Conservation (phyloP, 2,113 vertebrate genomes). For the Chloropsis cyanopogon region DNA sequence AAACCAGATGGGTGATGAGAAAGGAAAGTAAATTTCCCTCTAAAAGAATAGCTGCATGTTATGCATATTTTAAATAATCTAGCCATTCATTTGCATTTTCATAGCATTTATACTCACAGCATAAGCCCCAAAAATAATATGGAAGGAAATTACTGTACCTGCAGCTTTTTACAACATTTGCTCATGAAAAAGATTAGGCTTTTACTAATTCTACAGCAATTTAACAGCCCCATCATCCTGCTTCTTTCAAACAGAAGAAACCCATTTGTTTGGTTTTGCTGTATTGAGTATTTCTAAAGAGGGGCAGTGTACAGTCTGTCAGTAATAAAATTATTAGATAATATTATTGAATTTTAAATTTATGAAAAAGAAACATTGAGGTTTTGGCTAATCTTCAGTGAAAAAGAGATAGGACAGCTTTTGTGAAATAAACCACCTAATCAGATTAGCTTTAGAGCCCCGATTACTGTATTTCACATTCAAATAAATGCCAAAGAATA, state of each 20-base stretch:
- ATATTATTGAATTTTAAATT: conserved; percentile 10
- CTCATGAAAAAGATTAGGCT: background rate
- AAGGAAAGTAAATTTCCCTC: background rate
- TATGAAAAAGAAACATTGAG: background rate
- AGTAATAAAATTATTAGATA: conserved; percentile 21
- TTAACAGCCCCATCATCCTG: background rate
- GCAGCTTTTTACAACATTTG: background rate
- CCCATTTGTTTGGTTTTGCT: background rate
- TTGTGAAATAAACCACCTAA: conserved; percentile 40
- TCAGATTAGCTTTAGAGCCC: conserved; percentile 57
- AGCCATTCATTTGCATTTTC: conserved; percentile 34
- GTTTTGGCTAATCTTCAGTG: background rate
- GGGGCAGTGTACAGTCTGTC: background rate
- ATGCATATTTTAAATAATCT: background rate
- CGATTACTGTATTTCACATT: conserved; percentile 41
- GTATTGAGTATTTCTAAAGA: background rate
- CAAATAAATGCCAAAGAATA: conserved; percentile 24
- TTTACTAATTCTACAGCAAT: conserved; percentile 26
- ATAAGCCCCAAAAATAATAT: background rate
- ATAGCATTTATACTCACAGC: background rate
- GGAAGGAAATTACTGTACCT: conserved; percentile 20
- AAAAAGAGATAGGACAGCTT: conserved; percentile 2
- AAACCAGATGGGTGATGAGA: background rate
- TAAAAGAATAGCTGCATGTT: background rate
- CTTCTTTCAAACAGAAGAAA: background rate